Evolutionary conservation across 2,113 vertebrate species (phyloP), one percentile per base, ranked within the genome.

Genomic region (Bambusicola thoracicus): DNA sequence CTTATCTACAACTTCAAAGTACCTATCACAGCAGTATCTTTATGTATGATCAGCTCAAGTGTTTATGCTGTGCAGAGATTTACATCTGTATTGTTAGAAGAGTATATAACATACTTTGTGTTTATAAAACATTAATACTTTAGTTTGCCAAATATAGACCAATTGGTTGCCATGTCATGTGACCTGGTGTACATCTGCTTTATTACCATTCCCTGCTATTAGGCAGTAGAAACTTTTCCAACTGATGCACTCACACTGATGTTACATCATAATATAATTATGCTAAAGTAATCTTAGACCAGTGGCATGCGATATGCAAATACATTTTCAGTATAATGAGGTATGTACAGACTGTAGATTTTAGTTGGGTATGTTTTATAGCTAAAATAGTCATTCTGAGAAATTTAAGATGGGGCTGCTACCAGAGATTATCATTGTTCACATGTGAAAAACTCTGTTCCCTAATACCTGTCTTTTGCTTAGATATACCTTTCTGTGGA

Each of bases 1-100:
- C 81, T 97, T 94, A 91, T 68, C 90, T 94, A 9, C 87, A 87
- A 68, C 79, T 93, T 97, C 94, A 86, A 66, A 95, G 87, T 94
- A 87, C 72, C 93, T 91, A 83, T 92, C 94, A 83, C 91, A 95
- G 82, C 91, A 91, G 87, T 94, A 89, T 81, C 81, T 93, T 87
- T 92, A n/a, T 82, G 89, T 66, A 30, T 92, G 87, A 94, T 92
- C 86, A 72, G 48, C 73, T 53, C 51, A 90, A 85, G 85, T 77
- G 80, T 85, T 96, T 94, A 81, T 72, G 90, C 85, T 92, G 76
- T 78, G 80, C 91, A 81, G 89, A 94, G 85, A 88, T 95, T 95
- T 94, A 90, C 82, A 89, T 75, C 65, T 6, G 2, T 77, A 75
- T 85, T 90, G 79, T 94, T 93, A 68, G 85, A 75, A 67, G 91